phyloP scores from a whole-genome alignment of 1,140 invertebrate species.

The Leptonema lineaticorne region DNA sequence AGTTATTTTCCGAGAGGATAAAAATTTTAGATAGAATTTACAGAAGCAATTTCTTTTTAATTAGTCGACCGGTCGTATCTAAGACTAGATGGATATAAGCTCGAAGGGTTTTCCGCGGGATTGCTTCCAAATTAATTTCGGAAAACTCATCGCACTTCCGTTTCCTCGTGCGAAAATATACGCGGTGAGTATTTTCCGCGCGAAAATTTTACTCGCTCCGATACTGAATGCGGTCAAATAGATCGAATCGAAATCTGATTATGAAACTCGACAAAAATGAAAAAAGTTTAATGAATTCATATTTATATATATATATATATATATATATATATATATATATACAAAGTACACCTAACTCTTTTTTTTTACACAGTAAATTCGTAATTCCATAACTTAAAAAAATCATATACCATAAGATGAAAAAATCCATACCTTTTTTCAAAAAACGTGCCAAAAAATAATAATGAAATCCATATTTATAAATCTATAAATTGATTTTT shows the following conservation, averaged over 20 bases:
- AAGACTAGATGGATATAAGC: neutral
- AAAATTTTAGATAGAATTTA: slow-evolving; percentile 23
- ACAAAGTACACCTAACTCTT: no score
- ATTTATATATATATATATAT: no score
- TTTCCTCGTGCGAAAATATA: neutral
- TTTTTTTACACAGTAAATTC: no score
- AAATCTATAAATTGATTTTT: no score
- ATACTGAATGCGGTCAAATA: neutral
- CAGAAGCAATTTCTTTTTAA: slow-evolving; percentile 31
- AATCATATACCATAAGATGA: no score
- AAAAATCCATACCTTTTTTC: no score
- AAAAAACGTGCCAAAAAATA: no score
- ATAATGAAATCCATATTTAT: no score
- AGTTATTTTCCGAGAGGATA: slow-evolving; percentile 10
- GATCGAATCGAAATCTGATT: neutral
- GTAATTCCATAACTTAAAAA: no score
- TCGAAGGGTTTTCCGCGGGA: slow-evolving; percentile 22
- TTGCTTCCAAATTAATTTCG: slow-evolving; percentile 32
- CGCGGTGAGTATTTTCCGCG: neutral
- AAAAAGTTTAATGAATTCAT: no score
- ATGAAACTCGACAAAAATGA: no score
- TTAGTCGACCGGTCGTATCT: slow-evolving; percentile 13
- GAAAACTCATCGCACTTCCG: slow-evolving; percentile 23
- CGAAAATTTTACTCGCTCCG: neutral
- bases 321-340: no score